Evolutionary conservation across 2,888 invertebrate genomes (phyloP), one percentile per base, ranked within the genome.

Genomic region (Drosophila melanosoma): DNA sequence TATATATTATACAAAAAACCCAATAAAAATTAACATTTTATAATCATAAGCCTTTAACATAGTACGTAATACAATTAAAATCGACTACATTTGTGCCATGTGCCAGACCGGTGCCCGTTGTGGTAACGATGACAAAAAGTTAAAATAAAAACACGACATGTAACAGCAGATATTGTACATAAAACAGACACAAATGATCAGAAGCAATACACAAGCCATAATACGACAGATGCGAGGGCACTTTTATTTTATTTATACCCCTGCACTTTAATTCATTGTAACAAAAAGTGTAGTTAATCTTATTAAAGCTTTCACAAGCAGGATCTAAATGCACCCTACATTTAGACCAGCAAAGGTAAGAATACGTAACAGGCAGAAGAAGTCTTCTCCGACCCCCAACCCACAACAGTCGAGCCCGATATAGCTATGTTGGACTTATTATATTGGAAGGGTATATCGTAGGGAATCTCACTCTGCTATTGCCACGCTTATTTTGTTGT

Each of bases 21-120:
- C 52, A 66, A 75, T 52, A 67, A 67, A 63, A 56, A 60, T 79
- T 57, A 67, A 57, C 59, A 79, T 82, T 82, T 70, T 73, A 80
- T 73, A 70, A 64, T 17, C 54, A 36, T 66, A 71, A 73, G 83
- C 74, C 63, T 80, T 79, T 74, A 80, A 83, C 83, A 83, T 83
- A 81, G 81, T 83, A 77, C 83, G 83, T 75, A 74, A 83, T 70
- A 72, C 79, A 79, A 83, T 83, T 82, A 79, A 76, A 79, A 81
- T 84, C 76, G 73, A 81, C 76, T 72, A 70, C 82, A 84, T 81
- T 76, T 82, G 72, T 71, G 76, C 74, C 76, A 75, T 69, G 71
- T 68, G 63, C 74, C 75, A 77, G 56, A 73, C 63, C 63, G 65
- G 64, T 72, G 69, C 60, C 69, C 72, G 69, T 78, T 81, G 75